These are phyloP conservation scores for Panthera tigris DNA, from an alignment of 2,113 vertebrate genomes.

Conservation along the genomic window DNA sequence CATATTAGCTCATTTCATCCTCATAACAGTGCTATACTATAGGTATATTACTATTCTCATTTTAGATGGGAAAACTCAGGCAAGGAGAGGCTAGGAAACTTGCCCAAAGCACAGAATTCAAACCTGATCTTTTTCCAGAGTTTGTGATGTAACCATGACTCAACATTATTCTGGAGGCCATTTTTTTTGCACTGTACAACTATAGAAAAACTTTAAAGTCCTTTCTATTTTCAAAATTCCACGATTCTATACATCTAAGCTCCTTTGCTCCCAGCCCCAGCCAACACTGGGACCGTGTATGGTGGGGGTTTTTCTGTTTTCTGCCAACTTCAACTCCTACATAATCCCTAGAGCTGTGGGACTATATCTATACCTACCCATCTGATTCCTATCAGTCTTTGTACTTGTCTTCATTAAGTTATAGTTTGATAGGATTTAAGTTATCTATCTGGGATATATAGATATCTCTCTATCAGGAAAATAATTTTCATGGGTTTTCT, in stretches of 20 bases:
- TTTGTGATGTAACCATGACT: not conserved
- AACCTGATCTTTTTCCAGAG: not conserved
- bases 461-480: not conserved
- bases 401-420: not conserved
- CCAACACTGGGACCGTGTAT: not conserved
- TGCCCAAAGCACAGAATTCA: not conserved
- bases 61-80: not conserved
- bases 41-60: not conserved
- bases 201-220: not conserved
- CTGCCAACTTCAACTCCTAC: not conserved
- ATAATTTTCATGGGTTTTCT: constrained; percentile 18
- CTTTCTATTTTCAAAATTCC: not conserved
- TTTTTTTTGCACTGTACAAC: not conserved
- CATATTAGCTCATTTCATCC: not conserved
- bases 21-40: not conserved
- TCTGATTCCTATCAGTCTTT: not conserved
- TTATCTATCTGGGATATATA: not conserved
- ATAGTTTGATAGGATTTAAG: not conserved
- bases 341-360: too few species aligned
- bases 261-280: too few species aligned
- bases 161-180: too few species aligned
- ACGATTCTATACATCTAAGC: not conserved
- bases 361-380: not conserved
- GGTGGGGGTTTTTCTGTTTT: not conserved
- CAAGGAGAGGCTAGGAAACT: not conserved